Evolutionary conservation across 2,113 vertebrate genomes (phyloP), one percentile per base, ranked within the genome.

Genomic region (Alouatta palliata): DNA sequence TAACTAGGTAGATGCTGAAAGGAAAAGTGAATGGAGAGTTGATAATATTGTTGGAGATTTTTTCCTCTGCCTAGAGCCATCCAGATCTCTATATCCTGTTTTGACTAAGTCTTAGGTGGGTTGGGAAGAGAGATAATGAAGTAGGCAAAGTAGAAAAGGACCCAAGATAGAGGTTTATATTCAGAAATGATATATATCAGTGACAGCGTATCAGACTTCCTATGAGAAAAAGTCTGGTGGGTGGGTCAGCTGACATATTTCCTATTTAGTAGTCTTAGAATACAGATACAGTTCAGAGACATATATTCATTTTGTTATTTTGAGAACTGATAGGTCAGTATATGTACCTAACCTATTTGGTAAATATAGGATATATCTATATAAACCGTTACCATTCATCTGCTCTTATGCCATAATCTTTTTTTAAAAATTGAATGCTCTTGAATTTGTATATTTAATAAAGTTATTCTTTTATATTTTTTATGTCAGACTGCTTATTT

Each of bases 361-460:
- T 82, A 83, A 37, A 14, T 85, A 30, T 76, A 76, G 40, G 40
- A 30, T 73, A 17, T 76, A 47, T 76, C 43, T 47, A 11, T 49
- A 35, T 66, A 56, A 30, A 82, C 73, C 68, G 70, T 68, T 71
- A 61, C 45, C 12, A 54, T 93, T 73, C 49, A 81, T 92, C 40
- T 82, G n/a, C 40, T 66, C 11, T 79, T 94, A 27, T 88, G n/a
- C 58, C 75, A 3, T 93, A 58, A 54, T 80, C 43, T 92, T 94
- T 84, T 95, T 87, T 23, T 85, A 80, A 32, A 79, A 79, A 77
- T 70, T 79, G 11, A 96, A 94, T 94, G 40, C 91, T 93, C n/a
- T 97, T 92, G 25, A 91, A 83, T 97, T 94, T 88, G 30, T 94
- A 90, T 95, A 68, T 97, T 97, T 91, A 97, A 96, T 98, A 98